Percentiles rank a stretch among this genome's conserved stretches.
phyloP scores from a whole-genome alignment of 2,113 vertebrate genomes.

The Canis aureus region DNA sequence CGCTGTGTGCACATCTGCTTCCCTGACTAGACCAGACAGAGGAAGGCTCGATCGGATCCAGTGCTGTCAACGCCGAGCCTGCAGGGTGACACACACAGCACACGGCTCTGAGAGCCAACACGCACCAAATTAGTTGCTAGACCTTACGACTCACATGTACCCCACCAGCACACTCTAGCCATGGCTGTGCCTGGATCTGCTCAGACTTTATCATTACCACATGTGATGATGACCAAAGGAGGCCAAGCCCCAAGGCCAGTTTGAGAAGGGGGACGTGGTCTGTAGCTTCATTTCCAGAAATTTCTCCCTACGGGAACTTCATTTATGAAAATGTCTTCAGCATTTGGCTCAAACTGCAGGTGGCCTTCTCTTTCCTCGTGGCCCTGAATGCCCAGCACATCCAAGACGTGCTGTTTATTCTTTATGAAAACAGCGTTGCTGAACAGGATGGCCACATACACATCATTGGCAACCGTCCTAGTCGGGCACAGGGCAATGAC shows the following conservation, averaged over 20 bases:
- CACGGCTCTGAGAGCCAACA: rapidly evolving
- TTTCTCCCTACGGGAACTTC: not conserved
- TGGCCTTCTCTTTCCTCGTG: rapidly evolving
- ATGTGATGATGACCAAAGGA: rapidly evolving
- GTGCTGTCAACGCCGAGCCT: rapidly evolving
- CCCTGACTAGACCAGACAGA: not conserved
- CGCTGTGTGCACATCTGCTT: not conserved
- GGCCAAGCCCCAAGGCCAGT: too few species aligned
- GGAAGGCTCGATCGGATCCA: rapidly evolving
- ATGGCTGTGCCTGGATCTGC: not conserved
- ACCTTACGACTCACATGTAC: rapidly evolving
- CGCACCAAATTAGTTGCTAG: rapidly evolving
- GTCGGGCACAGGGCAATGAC: rapidly evolving
- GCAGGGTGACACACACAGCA: rapidly evolving
- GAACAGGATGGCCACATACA: rapidly evolving
- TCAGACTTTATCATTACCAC: not conserved
- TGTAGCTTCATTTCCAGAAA: not conserved
- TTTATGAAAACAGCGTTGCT: not conserved
- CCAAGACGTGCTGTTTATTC: not conserved
- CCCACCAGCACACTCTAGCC: rapidly evolving
- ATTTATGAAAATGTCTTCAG: rapidly evolving
- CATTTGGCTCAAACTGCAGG: rapidly evolving
- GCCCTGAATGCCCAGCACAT: too few species aligned
- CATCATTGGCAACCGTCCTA: rapidly evolving
- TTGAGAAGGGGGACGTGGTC: not conserved